Evolutionary conservation across 2,113 vertebrate genomes (phyloP).

Genomic region (Serinus canaria): DNA sequence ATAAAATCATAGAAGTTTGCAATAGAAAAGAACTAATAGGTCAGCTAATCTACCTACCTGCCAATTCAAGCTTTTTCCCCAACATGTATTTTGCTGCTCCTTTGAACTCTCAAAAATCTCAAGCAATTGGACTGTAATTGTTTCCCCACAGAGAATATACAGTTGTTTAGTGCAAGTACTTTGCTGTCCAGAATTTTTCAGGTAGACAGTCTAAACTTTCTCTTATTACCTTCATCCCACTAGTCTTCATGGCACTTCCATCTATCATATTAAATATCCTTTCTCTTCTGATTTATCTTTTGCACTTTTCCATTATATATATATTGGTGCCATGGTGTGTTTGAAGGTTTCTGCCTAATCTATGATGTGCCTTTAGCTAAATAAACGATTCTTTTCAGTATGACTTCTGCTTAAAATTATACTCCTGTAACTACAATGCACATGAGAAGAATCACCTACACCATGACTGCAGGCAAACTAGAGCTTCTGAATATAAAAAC

Average conservation of each 20-base stretch:
- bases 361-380: not conserved
- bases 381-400: not conserved
- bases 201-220: not conserved
- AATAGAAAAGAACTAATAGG: conserved; percentile 64
- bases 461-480: not conserved
- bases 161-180: not conserved
- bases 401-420: not conserved
- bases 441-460: not conserved
- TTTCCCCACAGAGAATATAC: not conserved
- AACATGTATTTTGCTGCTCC: conserved; percentile 25
- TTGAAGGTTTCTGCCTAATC: not conserved
- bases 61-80: conserved; percentile 39
- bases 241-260: not conserved
- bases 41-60: conserved; percentile 62
- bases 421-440: not conserved
- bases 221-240: not conserved
- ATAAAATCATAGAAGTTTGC: conserved; percentile 56
- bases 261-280: not conserved
- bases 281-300: not conserved
- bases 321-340: not conserved
- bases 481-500: not conserved
- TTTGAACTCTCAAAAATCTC: conserved; percentile 33
- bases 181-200: not conserved
- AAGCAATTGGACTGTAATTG: not conserved
- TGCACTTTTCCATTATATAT: not conserved